Evolutionary conservation across 2,888 invertebrate species (phyloP), one percentile per base, ranked within the genome.

Genomic region (Hirtodrosophila cameraria): DNA sequence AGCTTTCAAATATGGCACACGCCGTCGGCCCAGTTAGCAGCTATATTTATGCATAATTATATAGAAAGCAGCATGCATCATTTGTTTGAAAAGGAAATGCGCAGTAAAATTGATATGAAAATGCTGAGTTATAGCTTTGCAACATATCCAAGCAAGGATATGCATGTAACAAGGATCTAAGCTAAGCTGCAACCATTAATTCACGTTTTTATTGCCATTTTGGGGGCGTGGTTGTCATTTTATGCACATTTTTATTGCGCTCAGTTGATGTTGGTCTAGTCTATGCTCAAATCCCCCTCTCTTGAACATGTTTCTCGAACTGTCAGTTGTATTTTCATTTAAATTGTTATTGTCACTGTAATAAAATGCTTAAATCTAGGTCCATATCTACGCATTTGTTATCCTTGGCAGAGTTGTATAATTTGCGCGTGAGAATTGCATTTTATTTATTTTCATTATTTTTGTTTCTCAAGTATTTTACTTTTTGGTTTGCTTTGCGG

Each of bases 301-400:
- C 39, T 23, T 27, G n/a, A n/a, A 5, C 18, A 18, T 20, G n/a
- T 2, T n/a, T 12, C 2, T 42, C 30, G 39, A 3, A 12, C 36
- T 28, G 16, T 55, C 39, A 9, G 8, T 23, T 30, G 25, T 57
- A 63, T 65, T 83, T 71, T 57, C 62, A 67, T 79, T 83, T 61
- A 82, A 87, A 82, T 82, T 75, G 76, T 60, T 75, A 62, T 72
- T 86, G 73, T 68, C 80, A 53, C 64, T 69, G 79, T 72, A 85
- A 89, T 88, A 88, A 87, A 89, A 84, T 72, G 66, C 73, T 72
- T 66, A 74, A 84, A 89, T 89, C 89, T 90, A 90, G 90, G 89
- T 89, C 87, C 86, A 83, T 75, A 87, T 86, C 88, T 88, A 88
- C 90, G 90, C 89, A 89, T 79, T 86, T 80, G 71, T 80, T 85